Evolutionary conservation across 2,113 vertebrate species (phyloP).

Genomic region (Phylloscopus trochiloides): DNA sequence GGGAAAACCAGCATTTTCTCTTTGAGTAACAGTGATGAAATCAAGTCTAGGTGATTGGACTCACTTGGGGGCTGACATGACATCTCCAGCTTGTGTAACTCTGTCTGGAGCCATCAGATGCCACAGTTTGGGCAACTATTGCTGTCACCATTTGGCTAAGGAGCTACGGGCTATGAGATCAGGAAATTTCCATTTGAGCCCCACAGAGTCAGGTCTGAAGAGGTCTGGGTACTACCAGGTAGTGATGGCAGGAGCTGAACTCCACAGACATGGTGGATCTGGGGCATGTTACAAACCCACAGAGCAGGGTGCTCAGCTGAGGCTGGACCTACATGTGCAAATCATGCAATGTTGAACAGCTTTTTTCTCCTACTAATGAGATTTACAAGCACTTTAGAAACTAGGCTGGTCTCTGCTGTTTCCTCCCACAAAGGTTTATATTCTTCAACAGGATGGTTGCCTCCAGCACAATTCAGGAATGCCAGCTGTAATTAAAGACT

Average conservation of each 20-base stretch:
- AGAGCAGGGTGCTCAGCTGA: neutral
- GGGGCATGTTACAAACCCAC: neutral
- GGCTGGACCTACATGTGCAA: neutral
- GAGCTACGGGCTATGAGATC: neutral
- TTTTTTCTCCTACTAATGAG: neutral
- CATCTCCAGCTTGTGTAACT: neutral
- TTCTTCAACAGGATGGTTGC: neutral
- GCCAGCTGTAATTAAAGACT: conserved; percentile 43
- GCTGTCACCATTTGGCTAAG: neutral
- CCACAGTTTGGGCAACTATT: neutral
- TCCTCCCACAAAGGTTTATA: neutral
- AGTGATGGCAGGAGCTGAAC: neutral
- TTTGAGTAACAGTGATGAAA: neutral
- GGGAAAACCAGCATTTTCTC: neutral
- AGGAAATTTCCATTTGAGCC: neutral
- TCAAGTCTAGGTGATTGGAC: neutral
- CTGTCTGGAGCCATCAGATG: neutral
- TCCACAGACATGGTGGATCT: neutral
- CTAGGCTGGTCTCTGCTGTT: neutral
- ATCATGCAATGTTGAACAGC: fast-evolving
- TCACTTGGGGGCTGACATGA: neutral
- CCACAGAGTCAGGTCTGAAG: neutral
- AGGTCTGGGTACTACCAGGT: neutral
- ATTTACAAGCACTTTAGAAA: neutral
- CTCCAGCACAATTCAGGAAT: neutral